Conservation (phyloP, 2,888 invertebrate species). For the Ormyrus rosae region DNA sequence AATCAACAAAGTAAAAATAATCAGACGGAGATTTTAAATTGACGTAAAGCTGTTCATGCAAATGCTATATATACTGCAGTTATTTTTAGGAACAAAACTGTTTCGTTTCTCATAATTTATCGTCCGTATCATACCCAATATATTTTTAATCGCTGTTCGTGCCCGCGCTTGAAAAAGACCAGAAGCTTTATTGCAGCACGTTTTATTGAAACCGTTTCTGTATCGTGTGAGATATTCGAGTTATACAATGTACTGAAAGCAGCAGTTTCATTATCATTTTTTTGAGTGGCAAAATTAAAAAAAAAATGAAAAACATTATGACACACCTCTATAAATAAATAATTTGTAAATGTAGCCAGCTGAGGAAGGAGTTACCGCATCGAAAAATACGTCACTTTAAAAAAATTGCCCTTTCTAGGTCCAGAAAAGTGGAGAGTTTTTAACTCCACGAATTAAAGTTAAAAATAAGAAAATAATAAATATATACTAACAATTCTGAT, state of each 20-base stretch:
- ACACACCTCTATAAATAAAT: not conserved
- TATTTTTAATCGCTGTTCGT: not conserved
- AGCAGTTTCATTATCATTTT: not conserved
- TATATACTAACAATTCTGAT: too few relatives aligned
- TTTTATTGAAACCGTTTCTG: slow-evolving; percentile 11
- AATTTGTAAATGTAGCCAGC: too few relatives aligned
- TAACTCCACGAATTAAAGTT: too few relatives aligned
- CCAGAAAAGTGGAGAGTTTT: too few relatives aligned
- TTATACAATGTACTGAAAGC: not conserved
- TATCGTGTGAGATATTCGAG: not conserved
- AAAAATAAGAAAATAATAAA: too few relatives aligned
- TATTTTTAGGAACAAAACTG: not conserved
- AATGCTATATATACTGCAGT: not conserved
- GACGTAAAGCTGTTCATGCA: not conserved
- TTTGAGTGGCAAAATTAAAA: too few relatives aligned
- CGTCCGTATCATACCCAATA: not conserved
- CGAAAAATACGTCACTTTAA: too few relatives aligned
- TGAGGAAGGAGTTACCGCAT: too few relatives aligned
- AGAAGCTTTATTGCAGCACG: not conserved
- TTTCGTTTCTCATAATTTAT: not conserved
- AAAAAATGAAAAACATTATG: not conserved
- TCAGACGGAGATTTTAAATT: not conserved
- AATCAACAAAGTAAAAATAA: not conserved
- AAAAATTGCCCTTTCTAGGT: too few relatives aligned
- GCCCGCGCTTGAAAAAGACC: not conserved